A percentile compares a stretch with the other conserved stretches of the same genome.
Evolutionary conservation across 2,113 vertebrate species (phyloP).

Genomic region (Pedetes capensis): DNA sequence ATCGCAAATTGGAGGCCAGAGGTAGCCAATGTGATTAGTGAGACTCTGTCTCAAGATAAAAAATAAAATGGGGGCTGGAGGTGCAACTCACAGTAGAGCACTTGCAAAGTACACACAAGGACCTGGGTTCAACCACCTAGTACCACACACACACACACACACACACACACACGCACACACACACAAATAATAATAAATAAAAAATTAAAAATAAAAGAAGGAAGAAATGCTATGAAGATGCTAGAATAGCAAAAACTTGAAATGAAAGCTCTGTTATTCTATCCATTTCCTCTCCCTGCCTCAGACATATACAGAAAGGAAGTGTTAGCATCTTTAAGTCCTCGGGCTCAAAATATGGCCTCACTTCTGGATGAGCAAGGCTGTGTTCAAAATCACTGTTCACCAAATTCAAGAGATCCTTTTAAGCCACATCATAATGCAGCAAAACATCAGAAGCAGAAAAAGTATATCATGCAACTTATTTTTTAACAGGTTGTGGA

Average conservation of each 20-base stretch:
- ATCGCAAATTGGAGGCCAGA: too few relatives aligned
- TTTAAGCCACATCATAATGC: slow-evolving; percentile 37
- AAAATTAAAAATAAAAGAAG: neutral
- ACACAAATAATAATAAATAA: too few relatives aligned
- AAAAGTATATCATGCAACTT: slow-evolving; percentile 10
- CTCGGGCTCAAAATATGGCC: neutral
- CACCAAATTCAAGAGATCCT: slow-evolving; percentile 38
- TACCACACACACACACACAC: too few relatives aligned
- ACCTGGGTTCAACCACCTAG: too few relatives aligned
- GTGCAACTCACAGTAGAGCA: too few relatives aligned
- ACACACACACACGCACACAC: too few relatives aligned
- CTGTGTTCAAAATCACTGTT: neutral
- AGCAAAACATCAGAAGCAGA: slow-evolving; percentile 33
- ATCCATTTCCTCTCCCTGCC: neutral
- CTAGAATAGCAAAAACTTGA: neutral
- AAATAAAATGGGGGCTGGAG: too few relatives aligned
- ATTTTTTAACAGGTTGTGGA: slow-evolving; percentile 44
- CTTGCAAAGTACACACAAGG: too few relatives aligned
- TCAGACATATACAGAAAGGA: neutral
- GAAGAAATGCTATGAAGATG: neutral
- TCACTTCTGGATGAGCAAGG: slow-evolving; percentile 10
- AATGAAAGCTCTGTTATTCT: neutral
- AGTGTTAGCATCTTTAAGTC: neutral
- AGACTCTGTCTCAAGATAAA: too few relatives aligned
- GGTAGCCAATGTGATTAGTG: too few relatives aligned